These are phyloP conservation scores for Arvicanthis niloticus DNA, from an alignment of 2,113 vertebrate species.

Conservation along the genomic window DNA sequence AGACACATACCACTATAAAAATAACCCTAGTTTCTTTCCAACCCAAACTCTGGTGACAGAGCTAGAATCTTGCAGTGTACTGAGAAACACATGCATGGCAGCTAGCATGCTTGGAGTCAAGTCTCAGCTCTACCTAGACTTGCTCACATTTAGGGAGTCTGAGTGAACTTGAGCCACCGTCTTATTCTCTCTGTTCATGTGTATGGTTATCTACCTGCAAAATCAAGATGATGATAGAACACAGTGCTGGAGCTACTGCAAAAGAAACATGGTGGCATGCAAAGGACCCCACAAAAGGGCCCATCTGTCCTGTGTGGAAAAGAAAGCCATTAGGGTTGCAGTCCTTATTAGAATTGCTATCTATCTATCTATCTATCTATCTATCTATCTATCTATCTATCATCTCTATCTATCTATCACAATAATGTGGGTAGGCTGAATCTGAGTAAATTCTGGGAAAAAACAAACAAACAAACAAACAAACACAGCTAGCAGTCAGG, in stretches of 20 bases:
- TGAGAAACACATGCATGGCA: neutral
- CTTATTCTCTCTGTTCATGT: neutral
- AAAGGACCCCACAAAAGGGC: neutral
- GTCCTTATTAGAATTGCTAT: neutral
- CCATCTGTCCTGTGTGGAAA: neutral
- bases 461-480: no score
- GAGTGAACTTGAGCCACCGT: neutral
- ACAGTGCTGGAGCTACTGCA: neutral
- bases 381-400: no score
- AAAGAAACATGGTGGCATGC: neutral
- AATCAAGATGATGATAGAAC: neutral
- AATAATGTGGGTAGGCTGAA: neutral
- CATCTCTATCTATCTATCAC: no score
- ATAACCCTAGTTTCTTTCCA: neutral
- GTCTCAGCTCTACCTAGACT: neutral
- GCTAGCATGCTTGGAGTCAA: neutral
- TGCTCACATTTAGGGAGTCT: neutral
- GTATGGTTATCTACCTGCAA: neutral
- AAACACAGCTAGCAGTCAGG: no score
- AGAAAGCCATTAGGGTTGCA: neutral
- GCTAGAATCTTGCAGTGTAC: neutral
- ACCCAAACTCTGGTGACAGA: neutral
- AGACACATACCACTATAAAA: neutral
- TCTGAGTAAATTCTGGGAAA: slow-evolving; percentile 17
- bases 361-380: no score